A percentile compares a stretch with the other conserved stretches of the same genome.
Conservation (phyloP, 2,797 vertebrate genomes). For the Dicrostonyx torquatus region DNA sequence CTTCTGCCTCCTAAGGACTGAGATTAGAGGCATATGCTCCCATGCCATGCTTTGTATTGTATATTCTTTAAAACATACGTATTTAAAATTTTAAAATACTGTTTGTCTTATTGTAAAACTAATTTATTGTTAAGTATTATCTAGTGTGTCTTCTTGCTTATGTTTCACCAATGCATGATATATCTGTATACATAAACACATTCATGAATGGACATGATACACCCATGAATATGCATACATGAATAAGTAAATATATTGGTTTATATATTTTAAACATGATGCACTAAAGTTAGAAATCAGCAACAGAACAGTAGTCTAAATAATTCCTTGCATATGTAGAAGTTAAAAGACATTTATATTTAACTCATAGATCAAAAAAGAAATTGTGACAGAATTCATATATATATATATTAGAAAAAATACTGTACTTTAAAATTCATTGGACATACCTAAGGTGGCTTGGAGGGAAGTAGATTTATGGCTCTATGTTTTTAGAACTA, state of each 20-base stretch:
- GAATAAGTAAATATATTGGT: background rate
- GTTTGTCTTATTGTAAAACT: background rate
- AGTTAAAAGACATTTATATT: slow-evolving; percentile 22
- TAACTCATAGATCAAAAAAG: background rate
- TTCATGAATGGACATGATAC: background rate
- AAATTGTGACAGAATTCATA: background rate
- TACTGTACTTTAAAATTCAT: background rate
- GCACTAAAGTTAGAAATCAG: background rate
- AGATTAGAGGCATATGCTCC: background rate
- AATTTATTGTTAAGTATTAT: slow-evolving; percentile 3
- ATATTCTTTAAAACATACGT: background rate
- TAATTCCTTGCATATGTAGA: background rate
- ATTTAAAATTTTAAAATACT: background rate
- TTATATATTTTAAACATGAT: background rate
- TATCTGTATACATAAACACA: background rate
- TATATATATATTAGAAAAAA: background rate
- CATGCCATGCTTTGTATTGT: background rate
- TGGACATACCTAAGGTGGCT: background rate
- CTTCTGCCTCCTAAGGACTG: background rate
- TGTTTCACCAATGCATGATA: background rate
- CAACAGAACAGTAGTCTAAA: background rate
- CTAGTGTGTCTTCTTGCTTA: background rate
- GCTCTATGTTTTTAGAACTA: background rate
- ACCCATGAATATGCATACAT: background rate
- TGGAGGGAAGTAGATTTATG: background rate